These are phyloP conservation scores for Hafferia zeledoni DNA, from an alignment of 2,797 vertebrate genomes.

Conservation along the genomic window DNA sequence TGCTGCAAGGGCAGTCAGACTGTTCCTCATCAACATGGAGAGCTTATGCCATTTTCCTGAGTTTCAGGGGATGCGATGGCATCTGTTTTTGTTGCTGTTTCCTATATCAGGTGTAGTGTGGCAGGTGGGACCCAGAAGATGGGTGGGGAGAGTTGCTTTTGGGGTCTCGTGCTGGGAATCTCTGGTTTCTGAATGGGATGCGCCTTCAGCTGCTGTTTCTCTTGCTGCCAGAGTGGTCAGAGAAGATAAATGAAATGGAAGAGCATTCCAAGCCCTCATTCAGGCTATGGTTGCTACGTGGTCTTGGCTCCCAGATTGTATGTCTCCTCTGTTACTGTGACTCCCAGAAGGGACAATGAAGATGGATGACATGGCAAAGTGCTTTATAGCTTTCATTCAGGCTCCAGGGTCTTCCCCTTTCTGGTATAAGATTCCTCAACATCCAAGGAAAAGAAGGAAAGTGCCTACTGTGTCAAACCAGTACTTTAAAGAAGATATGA, in stretches of 20 bases:
- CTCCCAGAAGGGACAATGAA: not conserved
- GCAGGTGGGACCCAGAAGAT: not conserved
- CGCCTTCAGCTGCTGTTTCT: constrained; percentile 2
- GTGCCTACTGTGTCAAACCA: not conserved
- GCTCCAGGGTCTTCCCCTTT: not conserved
- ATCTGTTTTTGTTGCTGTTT: not conserved
- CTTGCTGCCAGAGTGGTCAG: not conserved
- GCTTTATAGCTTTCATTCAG: not conserved
- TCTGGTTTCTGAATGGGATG: not conserved
- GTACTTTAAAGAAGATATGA: not conserved
- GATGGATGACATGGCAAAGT: not conserved
- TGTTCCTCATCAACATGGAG: not conserved
- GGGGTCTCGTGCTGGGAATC: not conserved
- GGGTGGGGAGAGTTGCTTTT: not conserved
- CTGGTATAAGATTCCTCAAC: not conserved
- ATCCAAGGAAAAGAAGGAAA: not conserved
- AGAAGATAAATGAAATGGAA: not conserved
- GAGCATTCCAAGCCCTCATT: not conserved
- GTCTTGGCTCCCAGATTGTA: not conserved
- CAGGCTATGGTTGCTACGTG: not conserved
- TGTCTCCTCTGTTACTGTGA: not conserved
- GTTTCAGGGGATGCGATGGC: not conserved
- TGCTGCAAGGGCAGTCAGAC: not conserved
- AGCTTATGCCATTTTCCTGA: not conserved
- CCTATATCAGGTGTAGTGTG: not conserved